phyloP scores from a whole-genome alignment of 2,113 vertebrate species.

The Polyodon spathula region DNA sequence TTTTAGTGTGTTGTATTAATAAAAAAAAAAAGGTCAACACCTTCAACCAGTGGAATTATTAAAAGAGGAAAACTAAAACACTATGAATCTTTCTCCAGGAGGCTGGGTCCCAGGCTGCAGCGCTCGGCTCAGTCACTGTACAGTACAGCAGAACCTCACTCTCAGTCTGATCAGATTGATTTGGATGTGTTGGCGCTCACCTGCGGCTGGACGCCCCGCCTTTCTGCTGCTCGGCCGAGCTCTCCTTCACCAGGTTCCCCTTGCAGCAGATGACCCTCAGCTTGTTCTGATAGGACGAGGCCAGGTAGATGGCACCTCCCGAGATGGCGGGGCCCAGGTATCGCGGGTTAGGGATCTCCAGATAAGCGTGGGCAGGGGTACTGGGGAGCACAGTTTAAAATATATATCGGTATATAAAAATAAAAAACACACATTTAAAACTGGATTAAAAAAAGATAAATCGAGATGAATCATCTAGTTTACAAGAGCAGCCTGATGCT shows the following conservation, averaged over 20 bases:
- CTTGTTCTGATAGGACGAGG: slow-evolving; percentile 97
- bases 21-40: no score
- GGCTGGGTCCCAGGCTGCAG: no score
- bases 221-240: slow-evolving; percentile 78
- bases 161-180: not conserved
- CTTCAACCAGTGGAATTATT: no score
- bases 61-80: no score
- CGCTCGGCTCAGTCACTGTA: not conserved
- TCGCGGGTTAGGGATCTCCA: slow-evolving; percentile 91
- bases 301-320: slow-evolving; percentile 88
- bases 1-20: no score
- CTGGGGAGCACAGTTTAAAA: no score
- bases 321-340: slow-evolving; percentile 94
- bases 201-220: slow-evolving; percentile 48
- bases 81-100: no score
- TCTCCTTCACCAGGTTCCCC: slow-evolving; percentile 86
- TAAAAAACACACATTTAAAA: no score
- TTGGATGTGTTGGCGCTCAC: slow-evolving; percentile 19
- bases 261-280: slow-evolving; percentile 95
- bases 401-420: no score
- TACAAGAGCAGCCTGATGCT: no score
- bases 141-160: not conserved
- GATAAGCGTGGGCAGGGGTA: slow-evolving; percentile 76
- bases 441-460: no score
- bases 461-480: no score